These are phyloP conservation scores for Dinocampus coccinellae DNA, from an alignment of 2,888 invertebrate genomes.

Conservation along the genomic window DNA sequence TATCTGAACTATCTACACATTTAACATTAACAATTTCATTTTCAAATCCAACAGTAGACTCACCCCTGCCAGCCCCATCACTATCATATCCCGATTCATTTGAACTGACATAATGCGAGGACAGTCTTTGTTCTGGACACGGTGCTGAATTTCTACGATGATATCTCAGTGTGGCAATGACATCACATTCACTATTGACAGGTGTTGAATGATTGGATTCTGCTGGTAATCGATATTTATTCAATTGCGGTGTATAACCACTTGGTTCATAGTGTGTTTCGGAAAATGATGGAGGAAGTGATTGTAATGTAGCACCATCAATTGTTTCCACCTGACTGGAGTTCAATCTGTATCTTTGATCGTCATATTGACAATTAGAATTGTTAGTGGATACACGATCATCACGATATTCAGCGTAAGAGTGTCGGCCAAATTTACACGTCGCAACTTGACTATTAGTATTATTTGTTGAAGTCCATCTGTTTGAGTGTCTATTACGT, in stretches of 20 bases:
- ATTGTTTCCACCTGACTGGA: conserved; percentile 55
- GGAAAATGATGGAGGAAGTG: conserved; percentile 21
- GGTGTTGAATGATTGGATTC: conserved; percentile 29
- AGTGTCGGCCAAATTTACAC: conserved; percentile 51
- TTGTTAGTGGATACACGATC: conserved; percentile 38
- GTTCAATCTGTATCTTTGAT: conserved; percentile 53
- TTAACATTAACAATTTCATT: conserved; percentile 60
- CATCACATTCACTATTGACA: conserved; percentile 52
- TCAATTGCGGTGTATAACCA: conserved; percentile 42
- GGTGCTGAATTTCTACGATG: conserved; percentile 61
- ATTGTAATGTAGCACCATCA: conserved; percentile 53
- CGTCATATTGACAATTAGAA: conserved; percentile 53
- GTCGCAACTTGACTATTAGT: conserved; percentile 39
- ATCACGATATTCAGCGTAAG: conserved; percentile 57
- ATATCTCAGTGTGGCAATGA: conserved; percentile 52
- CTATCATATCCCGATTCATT: conserved; percentile 89
- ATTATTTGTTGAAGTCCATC: conserved; percentile 2
- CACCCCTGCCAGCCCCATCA: conserved; percentile 73
- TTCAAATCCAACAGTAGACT: conserved; percentile 59
- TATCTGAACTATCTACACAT: conserved; percentile 61
- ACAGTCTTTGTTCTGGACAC: conserved; percentile 67
- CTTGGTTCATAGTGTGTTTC: conserved; percentile 42
- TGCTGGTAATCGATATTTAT: conserved; percentile 53
- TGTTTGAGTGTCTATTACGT: conserved; percentile 51
- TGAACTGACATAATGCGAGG: conserved; percentile 80